Percentiles rank a stretch among this genome's conserved stretches.
Conservation (phyloP, 2,113 vertebrate genomes). For the Meles meles region DNA sequence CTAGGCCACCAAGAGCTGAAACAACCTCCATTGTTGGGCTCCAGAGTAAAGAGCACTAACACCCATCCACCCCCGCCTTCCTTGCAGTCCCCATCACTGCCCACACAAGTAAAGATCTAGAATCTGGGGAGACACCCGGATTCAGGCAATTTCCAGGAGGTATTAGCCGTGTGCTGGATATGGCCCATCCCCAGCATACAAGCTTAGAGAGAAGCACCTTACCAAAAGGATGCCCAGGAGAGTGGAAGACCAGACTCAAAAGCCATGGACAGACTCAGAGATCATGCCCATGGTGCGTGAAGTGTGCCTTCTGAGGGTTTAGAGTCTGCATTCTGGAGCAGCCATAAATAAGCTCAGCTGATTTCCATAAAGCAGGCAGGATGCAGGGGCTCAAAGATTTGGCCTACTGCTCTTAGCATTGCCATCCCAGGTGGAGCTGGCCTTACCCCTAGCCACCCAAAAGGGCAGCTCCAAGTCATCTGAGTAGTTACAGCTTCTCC, state of each 20-base stretch:
- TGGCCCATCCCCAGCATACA: not conserved
- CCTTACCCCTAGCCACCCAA: not conserved
- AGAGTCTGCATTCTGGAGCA: not conserved
- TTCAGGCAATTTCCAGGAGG: constrained; percentile 28
- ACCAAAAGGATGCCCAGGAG: not conserved
- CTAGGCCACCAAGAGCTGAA: not conserved
- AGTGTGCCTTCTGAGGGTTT: not conserved
- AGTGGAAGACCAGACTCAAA: not conserved
- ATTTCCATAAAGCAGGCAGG: not conserved
- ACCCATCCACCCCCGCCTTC: accelerated
- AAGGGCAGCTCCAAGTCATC: not conserved
- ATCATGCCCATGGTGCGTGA: accelerated
- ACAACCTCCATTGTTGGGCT: accelerated
- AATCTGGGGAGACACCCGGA: not conserved
- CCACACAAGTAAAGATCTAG: not conserved
- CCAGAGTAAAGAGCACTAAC: not conserved
- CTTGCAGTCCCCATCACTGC: not conserved
- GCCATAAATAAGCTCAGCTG: not conserved
- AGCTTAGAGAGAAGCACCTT: not conserved
- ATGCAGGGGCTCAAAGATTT: not conserved
- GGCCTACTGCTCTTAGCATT: not conserved
- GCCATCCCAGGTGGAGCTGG: accelerated
- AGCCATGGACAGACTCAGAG: not conserved
- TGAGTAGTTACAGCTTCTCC: not conserved
- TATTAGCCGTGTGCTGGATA: not conserved